Percentiles rank a stretch among this genome's conserved stretches.
phyloP scores from a whole-genome alignment of 30 jellyfish, hydroid and myxozoan species.

The Turritopsis dohrnii region DNA sequence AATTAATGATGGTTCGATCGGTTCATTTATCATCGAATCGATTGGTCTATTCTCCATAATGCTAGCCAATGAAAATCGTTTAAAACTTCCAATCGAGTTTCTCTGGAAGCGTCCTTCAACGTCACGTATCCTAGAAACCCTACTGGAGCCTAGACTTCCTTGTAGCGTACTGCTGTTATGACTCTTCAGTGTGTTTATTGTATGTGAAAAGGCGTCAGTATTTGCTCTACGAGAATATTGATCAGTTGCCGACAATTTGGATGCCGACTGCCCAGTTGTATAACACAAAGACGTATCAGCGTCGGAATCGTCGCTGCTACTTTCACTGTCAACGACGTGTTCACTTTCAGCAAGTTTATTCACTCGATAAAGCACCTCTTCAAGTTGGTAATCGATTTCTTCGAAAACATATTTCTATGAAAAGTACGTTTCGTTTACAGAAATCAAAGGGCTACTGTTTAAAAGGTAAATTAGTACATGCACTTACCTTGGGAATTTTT shows the following conservation, averaged over 20 bases:
- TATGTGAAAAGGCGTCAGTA: not conserved
- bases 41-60: not conserved
- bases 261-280: not conserved
- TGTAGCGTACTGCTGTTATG: not conserved
- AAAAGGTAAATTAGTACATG: too few relatives aligned
- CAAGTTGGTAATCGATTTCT: constrained; percentile 27
- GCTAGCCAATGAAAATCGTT: not conserved
- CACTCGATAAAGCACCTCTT: constrained; percentile 24
- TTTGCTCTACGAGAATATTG: not conserved
- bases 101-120: not conserved
- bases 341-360: constrained; percentile 11
- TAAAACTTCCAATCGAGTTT: not conserved
- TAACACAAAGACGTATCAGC: not conserved
- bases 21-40: not conserved
- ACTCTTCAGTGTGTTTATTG: not conserved
- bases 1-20: not conserved
- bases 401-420: constrained; percentile 5
- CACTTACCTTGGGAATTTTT: not conserved
- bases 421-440: not conserved
- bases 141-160: not conserved
- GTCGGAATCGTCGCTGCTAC: not conserved
- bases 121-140: not conserved
- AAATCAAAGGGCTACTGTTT: not conserved
- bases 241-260: not conserved
- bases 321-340: not conserved